phyloP scores from a whole-genome alignment of 2,797 vertebrate genomes.

The Zalophus californianus region DNA sequence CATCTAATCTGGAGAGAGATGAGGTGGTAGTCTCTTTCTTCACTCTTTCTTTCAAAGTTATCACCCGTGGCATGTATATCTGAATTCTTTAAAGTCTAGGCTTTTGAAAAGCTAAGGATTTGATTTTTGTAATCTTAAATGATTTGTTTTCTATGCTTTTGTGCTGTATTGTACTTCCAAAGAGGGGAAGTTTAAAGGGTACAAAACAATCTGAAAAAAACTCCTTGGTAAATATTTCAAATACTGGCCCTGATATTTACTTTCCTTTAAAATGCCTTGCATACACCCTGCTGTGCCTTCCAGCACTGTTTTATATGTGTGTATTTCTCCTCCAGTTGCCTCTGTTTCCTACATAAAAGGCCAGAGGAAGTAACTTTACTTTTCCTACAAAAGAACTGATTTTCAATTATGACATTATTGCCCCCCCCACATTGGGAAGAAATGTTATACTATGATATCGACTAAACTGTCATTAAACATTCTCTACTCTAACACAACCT shows the following conservation, averaged over 20 bases:
- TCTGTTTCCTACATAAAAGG: constrained; percentile 41
- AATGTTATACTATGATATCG: not conserved
- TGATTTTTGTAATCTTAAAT: constrained; percentile 13
- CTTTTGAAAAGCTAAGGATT: not conserved
- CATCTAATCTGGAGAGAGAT: not conserved
- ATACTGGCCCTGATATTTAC: not conserved
- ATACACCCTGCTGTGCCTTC: not conserved
- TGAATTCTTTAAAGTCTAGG: not conserved
- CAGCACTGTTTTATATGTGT: not conserved
- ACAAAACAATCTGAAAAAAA: not conserved
- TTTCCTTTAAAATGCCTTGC: constrained; percentile 10
- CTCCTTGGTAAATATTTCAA: constrained; percentile 17
- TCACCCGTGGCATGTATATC: not conserved
- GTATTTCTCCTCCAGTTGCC: not conserved
- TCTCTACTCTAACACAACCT: not conserved
- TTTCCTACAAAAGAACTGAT: constrained; percentile 39
- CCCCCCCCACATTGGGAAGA: not conserved
- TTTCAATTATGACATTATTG: constrained; percentile 62
- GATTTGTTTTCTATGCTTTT: not conserved
- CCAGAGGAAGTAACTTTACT: not conserved
- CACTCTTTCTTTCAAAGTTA: constrained; percentile 10
- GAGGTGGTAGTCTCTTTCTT: not conserved
- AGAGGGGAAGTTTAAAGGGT: not conserved
- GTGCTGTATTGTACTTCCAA: not conserved
- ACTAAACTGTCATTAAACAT: constrained; percentile 54